Conservation (phyloP, 2,113 vertebrate genomes). For the Orcinus orca region DNA sequence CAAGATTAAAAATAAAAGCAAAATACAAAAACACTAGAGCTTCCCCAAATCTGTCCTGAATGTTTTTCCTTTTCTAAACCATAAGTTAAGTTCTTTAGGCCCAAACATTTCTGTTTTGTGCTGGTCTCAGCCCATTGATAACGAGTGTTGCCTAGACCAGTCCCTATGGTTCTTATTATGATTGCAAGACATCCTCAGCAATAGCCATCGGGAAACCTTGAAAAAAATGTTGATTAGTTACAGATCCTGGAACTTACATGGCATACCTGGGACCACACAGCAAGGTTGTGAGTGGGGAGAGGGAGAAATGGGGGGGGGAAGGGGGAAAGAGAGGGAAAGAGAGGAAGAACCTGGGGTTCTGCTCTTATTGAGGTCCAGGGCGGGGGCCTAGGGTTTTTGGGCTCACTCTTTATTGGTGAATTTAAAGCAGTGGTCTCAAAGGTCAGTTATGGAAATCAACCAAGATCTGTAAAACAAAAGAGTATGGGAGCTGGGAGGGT, state of each 20-base stretch:
- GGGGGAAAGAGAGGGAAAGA: too few species aligned
- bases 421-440: neutral
- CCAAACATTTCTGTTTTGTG: neutral
- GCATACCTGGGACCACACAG: neutral
- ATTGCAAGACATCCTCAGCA: neutral
- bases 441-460: neutral
- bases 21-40: neutral
- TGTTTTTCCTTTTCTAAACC: neutral
- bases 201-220: neutral
- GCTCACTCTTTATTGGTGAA: neutral
- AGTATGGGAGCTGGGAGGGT: neutral
- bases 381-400: neutral
- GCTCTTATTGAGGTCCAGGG: neutral
- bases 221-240: neutral
- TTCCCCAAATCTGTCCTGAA: neutral
- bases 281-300: neutral
- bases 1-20: neutral
- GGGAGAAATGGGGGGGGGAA: neutral
- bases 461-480: neutral
- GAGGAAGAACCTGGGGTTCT: neutral
- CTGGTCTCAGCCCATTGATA: neutral
- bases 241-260: neutral
- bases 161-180: neutral
- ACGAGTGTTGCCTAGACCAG: neutral
- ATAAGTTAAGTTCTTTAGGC: neutral